A percentile compares a stretch with the other conserved stretches of the same genome.
Evolutionary conservation across 2,113 vertebrate genomes (phyloP).

Genomic region (Sphyrna mokarran): DNA sequence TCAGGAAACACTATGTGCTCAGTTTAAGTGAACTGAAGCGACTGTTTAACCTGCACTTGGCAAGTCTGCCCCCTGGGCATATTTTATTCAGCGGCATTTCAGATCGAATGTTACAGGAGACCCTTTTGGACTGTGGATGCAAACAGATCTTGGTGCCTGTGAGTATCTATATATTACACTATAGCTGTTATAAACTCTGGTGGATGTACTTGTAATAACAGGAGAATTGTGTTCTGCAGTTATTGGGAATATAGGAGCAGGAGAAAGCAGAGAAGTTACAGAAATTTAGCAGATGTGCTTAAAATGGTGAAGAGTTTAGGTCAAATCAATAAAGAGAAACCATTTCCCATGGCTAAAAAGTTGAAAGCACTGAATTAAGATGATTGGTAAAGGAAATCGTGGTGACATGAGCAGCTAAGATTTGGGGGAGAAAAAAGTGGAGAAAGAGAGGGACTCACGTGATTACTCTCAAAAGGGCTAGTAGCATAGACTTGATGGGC

Average conservation of each 20-base stretch:
- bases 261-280: background rate
- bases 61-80: slow-evolving; percentile 78
- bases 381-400: background rate
- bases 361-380: background rate
- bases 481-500: background rate
- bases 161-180: slow-evolving; percentile 54
- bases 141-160: slow-evolving; percentile 97
- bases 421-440: background rate
- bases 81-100: slow-evolving; percentile 78
- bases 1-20: slow-evolving; percentile 86
- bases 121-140: slow-evolving; percentile 78
- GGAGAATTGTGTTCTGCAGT: background rate
- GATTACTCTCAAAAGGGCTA: background rate
- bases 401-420: background rate
- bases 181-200: too few species aligned
- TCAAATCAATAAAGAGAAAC: background rate
- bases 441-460: background rate
- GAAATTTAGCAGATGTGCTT: background rate
- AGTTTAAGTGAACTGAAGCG: slow-evolving; percentile 92
- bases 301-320: background rate
- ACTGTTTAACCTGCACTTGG: slow-evolving; percentile 88
- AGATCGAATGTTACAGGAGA: slow-evolving; percentile 87
- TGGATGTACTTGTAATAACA: background rate
- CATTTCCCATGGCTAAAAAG: background rate
- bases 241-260: background rate